A percentile compares a stretch with the other conserved stretches of the same genome.
Conservation (phyloP, 2,888 invertebrate species). For the Argynnis bischoffii region DNA sequence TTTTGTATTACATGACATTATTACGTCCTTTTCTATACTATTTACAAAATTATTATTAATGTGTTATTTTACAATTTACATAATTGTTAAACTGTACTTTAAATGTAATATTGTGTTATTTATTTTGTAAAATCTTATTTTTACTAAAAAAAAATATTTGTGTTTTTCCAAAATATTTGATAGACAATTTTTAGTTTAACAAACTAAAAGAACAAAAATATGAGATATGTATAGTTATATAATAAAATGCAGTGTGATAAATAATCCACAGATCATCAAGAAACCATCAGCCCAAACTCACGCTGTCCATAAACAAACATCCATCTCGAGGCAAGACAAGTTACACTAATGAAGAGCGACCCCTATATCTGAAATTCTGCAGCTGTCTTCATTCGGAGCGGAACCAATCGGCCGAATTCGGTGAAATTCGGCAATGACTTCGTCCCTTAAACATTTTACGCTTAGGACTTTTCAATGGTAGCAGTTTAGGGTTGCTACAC, state of each 20-base stretch:
- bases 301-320: slow-evolving; percentile 80
- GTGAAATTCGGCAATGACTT: slow-evolving; percentile 62
- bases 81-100: too few species aligned
- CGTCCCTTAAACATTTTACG: slow-evolving; percentile 59
- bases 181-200: not conserved
- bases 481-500: slow-evolving; percentile 63
- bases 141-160: too few species aligned
- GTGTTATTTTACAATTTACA: too few species aligned
- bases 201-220: not conserved
- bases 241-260: slow-evolving; percentile 30
- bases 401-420: slow-evolving; percentile 71
- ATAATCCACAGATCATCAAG: slow-evolving; percentile 69
- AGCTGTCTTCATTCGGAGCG: slow-evolving; percentile 79
- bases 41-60: too few species aligned
- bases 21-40: too few species aligned
- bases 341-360: slow-evolving; percentile 79
- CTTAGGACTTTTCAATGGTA: slow-evolving; percentile 36
- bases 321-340: slow-evolving; percentile 78
- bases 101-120: too few species aligned
- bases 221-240: not conserved
- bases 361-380: slow-evolving; percentile 77
- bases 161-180: too few species aligned
- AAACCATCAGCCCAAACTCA: slow-evolving; percentile 66
- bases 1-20: too few species aligned
- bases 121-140: too few species aligned